These are phyloP conservation scores for Gopherus flavomarginatus DNA, from an alignment of 2,113 vertebrate genomes.

Conservation along the genomic window DNA sequence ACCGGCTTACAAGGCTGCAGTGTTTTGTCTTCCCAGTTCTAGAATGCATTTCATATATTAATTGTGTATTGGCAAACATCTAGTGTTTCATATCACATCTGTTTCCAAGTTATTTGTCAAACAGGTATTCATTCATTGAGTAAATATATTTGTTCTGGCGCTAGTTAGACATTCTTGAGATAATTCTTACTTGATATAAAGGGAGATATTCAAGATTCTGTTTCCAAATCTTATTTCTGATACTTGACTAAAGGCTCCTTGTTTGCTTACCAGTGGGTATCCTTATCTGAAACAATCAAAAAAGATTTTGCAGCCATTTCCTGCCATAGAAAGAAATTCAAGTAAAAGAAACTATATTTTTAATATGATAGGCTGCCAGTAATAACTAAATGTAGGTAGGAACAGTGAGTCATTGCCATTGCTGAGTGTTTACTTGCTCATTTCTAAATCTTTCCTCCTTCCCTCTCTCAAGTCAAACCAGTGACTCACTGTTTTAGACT, in stretches of 20 bases:
- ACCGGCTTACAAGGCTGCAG: no score
- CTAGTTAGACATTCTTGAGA: background rate
- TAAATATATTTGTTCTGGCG: background rate
- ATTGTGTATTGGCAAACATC: background rate
- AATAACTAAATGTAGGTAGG: background rate
- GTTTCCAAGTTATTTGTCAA: background rate
- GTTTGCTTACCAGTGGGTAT: background rate
- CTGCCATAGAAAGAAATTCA: background rate
- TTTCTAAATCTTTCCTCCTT: background rate
- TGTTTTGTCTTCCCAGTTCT: background rate
- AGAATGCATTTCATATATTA: background rate
- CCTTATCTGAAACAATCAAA: background rate
- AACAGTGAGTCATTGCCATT: background rate
- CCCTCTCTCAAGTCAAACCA: background rate
- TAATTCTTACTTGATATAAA: background rate
- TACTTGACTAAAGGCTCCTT: rapidly evolving
- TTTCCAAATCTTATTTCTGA: background rate
- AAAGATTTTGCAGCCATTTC: background rate
- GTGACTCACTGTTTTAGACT: background rate
- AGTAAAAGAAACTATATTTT: background rate
- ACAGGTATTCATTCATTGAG: background rate
- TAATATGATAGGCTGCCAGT: background rate
- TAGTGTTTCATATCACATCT: background rate
- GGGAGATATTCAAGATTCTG: background rate
- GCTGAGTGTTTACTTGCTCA: background rate